Conservation (phyloP, 1,140 invertebrate genomes). For the Amyelois transitella region DNA sequence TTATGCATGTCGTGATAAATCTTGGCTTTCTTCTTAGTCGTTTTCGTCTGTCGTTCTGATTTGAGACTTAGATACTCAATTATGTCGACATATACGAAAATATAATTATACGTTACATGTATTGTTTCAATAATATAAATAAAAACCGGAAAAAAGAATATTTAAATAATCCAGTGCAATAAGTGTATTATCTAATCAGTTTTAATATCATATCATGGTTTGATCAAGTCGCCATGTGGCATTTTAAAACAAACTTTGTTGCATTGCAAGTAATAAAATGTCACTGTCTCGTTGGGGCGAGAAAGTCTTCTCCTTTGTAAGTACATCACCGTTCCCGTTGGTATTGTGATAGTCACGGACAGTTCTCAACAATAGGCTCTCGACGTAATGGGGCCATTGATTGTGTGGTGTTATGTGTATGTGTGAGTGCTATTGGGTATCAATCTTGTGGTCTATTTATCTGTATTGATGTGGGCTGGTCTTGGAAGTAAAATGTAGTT, state of each 20-base stretch:
- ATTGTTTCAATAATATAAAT: too few relatives aligned
- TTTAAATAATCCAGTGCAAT: too few relatives aligned
- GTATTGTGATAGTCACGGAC: constrained; percentile 53
- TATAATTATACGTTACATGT: too few relatives aligned
- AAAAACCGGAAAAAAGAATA: too few relatives aligned
- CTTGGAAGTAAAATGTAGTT: not conserved
- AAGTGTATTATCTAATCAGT: too few relatives aligned
- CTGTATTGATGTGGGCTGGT: constrained; percentile 18
- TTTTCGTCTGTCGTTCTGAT: not conserved
- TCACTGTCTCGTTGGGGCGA: constrained; percentile 9
- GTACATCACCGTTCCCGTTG: constrained; percentile 26
- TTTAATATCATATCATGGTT: too few relatives aligned
- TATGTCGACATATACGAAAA: too few relatives aligned
- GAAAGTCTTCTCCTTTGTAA: constrained; percentile 29
- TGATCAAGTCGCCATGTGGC: too few relatives aligned
- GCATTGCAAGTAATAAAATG: too few relatives aligned
- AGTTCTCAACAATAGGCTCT: constrained; percentile 61
- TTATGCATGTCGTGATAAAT: constrained; percentile 26
- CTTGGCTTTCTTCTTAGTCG: constrained; percentile 19
- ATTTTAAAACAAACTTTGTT: too few relatives aligned
- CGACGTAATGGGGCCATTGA: constrained; percentile 65
- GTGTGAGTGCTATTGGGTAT: constrained; percentile 27
- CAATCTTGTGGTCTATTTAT: constrained; percentile 20
- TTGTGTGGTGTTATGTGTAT: constrained; percentile 41
- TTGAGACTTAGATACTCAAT: too few relatives aligned